phyloP scores from a whole-genome alignment of 2,113 vertebrate species.

The Himantopus leucocephalus region DNA sequence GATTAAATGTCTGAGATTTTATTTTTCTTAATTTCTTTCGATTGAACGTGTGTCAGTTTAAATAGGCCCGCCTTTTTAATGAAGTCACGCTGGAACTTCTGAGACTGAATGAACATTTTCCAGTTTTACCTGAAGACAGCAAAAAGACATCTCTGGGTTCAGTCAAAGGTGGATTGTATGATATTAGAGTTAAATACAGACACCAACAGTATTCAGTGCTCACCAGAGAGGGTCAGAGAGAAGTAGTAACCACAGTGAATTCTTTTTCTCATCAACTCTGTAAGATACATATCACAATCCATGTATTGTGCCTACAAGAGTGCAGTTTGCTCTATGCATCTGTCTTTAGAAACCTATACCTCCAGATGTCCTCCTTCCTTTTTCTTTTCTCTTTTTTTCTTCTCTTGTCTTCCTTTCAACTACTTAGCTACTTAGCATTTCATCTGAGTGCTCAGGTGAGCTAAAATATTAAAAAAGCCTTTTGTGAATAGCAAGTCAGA shows the following conservation, averaged over 20 bases:
- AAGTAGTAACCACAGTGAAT: neutral
- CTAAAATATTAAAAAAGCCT: neutral
- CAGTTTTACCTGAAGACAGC: neutral
- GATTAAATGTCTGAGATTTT: neutral
- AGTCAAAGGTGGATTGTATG: neutral
- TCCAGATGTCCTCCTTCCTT: neutral
- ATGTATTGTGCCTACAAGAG: neutral
- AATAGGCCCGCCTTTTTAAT: neutral
- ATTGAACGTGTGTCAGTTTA: neutral
- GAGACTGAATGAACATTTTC: neutral
- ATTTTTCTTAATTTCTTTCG: neutral
- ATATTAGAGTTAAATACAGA: neutral
- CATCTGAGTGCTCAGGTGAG: neutral
- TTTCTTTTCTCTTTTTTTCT: neutral
- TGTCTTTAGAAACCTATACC: neutral
- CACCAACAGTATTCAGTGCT: neutral
- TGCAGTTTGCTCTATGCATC: neutral
- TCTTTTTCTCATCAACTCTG: neutral
- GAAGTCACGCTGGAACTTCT: neutral
- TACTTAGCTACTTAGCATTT: neutral
- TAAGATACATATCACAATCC: neutral
- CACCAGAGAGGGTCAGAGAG: neutral
- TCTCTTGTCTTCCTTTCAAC: neutral
- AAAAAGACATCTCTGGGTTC: neutral
- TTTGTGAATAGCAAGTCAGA: neutral